phyloP scores from a whole-genome alignment of 1,140 invertebrate genomes.

The Dreissena rostriformis region DNA sequence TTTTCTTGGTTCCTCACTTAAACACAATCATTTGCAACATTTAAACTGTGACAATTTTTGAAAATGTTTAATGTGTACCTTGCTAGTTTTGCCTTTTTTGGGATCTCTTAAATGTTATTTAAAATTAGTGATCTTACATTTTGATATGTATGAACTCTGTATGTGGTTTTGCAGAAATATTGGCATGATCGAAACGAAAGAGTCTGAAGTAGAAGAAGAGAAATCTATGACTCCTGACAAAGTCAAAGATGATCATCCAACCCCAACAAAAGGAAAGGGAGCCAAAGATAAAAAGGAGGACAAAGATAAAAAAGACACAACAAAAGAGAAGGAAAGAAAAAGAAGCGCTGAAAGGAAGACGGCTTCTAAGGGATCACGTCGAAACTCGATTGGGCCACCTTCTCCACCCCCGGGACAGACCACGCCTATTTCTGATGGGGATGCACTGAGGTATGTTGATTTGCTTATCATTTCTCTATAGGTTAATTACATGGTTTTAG shows the following conservation, averaged over 20 bases:
- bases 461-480: no score
- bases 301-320: slow-evolving; percentile 55
- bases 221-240: slow-evolving; percentile 77
- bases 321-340: slow-evolving; percentile 67
- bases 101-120: no score
- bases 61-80: no score
- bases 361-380: slow-evolving; percentile 55
- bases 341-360: slow-evolving; percentile 72
- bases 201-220: slow-evolving; percentile 76
- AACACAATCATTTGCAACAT: no score
- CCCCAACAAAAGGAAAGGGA: slow-evolving; percentile 69
- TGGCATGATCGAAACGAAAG: slow-evolving; percentile 75
- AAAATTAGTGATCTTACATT: no score
- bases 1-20: no score
- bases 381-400: slow-evolving; percentile 66
- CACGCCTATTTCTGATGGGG: slow-evolving; percentile 77
- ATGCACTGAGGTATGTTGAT: slow-evolving; percentile 71
- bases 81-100: no score
- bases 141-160: no score
- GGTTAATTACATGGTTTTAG: no score
- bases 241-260: slow-evolving; percentile 71
- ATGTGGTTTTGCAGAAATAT: slow-evolving; percentile 72
- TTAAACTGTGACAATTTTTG: no score
- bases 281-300: slow-evolving; percentile 56
- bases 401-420: slow-evolving; percentile 75